These are phyloP conservation scores for Caenorhabditis drosophilae DNA, from an alignment of 2,888 invertebrate species.

Conservation along the genomic window DNA sequence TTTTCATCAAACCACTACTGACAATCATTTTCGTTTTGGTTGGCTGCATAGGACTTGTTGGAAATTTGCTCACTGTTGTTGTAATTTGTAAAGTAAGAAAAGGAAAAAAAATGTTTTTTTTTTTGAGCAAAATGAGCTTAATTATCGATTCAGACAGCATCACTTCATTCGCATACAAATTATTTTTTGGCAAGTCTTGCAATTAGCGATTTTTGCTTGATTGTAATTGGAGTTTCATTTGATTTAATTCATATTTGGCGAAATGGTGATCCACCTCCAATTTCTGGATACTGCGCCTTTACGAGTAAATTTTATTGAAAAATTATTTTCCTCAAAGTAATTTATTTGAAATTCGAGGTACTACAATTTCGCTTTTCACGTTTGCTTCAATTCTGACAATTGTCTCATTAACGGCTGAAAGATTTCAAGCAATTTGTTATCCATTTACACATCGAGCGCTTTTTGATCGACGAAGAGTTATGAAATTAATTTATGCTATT, in stretches of 20 bases:
- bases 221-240: constrained; percentile 66
- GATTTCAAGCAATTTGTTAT: constrained; percentile 67
- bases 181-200: constrained; percentile 66
- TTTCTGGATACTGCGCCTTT: constrained; percentile 61
- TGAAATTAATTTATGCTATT: constrained; percentile 49
- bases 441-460: constrained; percentile 56
- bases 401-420: constrained; percentile 59
- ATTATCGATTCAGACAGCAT: constrained; percentile 40
- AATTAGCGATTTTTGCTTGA: constrained; percentile 52
- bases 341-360: constrained; percentile 41
- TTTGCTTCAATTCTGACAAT: constrained; percentile 67
- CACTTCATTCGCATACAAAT: constrained; percentile 66
- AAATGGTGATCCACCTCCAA: constrained; percentile 44
- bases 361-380: constrained; percentile 64
- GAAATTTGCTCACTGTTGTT: constrained; percentile 61
- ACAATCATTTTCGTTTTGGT: constrained; percentile 59
- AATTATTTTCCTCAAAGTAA: background rate
- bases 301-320: constrained; percentile 54
- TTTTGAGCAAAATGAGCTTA: background rate
- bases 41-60: constrained; percentile 61
- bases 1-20: constrained; percentile 43
- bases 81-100: constrained; percentile 41
- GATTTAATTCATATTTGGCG: constrained; percentile 64
- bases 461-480: constrained; percentile 47
- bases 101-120: too few relatives aligned